These are phyloP conservation scores for Stratiomys singularior DNA, from an alignment of 2,888 invertebrate genomes.

Conservation along the genomic window DNA sequence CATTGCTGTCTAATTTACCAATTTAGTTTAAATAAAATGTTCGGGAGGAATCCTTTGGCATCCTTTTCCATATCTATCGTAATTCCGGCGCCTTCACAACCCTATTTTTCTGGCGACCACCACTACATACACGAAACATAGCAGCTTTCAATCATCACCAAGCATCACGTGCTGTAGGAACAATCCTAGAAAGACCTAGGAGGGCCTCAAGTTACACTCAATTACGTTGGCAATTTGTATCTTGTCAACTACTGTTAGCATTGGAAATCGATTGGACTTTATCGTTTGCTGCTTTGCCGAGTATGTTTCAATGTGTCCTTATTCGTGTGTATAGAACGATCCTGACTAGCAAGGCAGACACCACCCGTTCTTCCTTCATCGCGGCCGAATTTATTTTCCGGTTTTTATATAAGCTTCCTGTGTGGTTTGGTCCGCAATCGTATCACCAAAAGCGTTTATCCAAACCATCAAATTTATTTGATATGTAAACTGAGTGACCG, in stretches of 20 bases:
- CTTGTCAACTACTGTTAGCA: constrained; percentile 19
- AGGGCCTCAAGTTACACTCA: not conserved
- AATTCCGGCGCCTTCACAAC: no score
- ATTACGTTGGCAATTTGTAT: constrained; percentile 8
- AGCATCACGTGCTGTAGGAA: constrained; percentile 1
- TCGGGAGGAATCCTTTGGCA: no score
- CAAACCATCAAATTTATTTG: not conserved
- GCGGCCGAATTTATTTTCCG: no score
- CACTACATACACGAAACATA: not conserved
- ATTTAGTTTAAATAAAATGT: no score
- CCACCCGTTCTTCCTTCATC: no score
- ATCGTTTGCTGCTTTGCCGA: not conserved
- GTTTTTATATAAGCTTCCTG: no score
- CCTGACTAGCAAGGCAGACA: no score
- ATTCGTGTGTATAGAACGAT: not conserved
- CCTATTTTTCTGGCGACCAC: not conserved
- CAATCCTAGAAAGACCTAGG: not conserved
- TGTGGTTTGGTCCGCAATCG: no score
- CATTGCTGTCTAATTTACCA: no score
- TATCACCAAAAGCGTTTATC: not conserved
- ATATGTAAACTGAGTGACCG: not conserved
- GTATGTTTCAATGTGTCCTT: constrained; percentile 1
- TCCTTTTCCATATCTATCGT: no score
- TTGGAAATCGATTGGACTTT: constrained; percentile 3
- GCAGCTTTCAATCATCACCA: not conserved